These are phyloP conservation scores for Caenorhabditis virilis DNA, from an alignment of 2,888 invertebrate species.

Conservation along the genomic window DNA sequence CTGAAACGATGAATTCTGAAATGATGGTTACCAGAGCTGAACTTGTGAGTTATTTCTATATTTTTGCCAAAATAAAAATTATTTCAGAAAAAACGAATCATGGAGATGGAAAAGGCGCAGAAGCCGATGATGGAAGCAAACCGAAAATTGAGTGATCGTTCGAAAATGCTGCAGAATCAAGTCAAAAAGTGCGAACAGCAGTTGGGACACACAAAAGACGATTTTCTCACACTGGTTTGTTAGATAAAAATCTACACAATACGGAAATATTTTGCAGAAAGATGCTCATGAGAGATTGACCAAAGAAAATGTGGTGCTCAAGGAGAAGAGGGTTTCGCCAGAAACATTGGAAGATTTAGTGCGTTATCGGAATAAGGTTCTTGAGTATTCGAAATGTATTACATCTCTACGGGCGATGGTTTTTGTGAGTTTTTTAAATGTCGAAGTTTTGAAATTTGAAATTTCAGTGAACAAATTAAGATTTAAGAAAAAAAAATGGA, in stretches of 20 bases:
- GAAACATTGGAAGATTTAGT: slow-evolving; percentile 66
- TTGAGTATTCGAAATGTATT: slow-evolving; percentile 67
- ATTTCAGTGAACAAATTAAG: too few species aligned
- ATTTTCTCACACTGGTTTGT: slow-evolving; percentile 61
- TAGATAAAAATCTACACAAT: not conserved
- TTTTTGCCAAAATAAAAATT: not conserved
- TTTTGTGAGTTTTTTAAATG: too few species aligned
- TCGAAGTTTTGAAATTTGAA: too few species aligned
- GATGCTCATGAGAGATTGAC: slow-evolving; percentile 62
- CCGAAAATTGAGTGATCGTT: slow-evolving; percentile 60
- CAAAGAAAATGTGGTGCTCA: slow-evolving; percentile 60
- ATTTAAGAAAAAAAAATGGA: too few species aligned
- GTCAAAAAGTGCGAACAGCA: slow-evolving; percentile 60
- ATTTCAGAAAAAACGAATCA: slow-evolving; percentile 66
- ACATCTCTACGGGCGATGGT: slow-evolving; percentile 64
- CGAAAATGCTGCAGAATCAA: slow-evolving; percentile 52
- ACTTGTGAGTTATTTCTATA: slow-evolving; percentile 48
- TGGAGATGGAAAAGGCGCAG: slow-evolving; percentile 66
- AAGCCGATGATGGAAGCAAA: slow-evolving; percentile 64
- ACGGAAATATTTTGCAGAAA: slow-evolving; percentile 43
- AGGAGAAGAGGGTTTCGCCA: slow-evolving; percentile 64
- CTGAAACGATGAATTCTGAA: slow-evolving; percentile 59
- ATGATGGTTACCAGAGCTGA: slow-evolving; percentile 63
- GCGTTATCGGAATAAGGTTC: slow-evolving; percentile 58
- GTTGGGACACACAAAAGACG: slow-evolving; percentile 60